Percentiles rank a stretch among this genome's conserved stretches.
phyloP scores from a whole-genome alignment of 2,888 invertebrate genomes.

The Leptogaster cylindrica region DNA sequence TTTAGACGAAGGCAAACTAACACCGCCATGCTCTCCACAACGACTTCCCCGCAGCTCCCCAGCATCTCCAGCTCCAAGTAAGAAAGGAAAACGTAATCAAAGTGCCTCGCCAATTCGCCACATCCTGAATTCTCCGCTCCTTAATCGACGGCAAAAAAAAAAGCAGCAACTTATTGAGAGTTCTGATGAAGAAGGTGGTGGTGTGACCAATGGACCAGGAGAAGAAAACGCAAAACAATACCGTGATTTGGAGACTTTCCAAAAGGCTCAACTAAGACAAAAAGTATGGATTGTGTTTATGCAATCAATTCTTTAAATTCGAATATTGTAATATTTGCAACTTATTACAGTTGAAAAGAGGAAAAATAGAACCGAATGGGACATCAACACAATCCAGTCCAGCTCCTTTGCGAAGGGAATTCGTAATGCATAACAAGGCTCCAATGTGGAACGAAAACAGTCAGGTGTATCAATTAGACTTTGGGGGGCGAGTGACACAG shows the following conservation, averaged over 20 bases:
- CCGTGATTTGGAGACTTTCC: conserved; percentile 87
- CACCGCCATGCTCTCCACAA: conserved; percentile 64
- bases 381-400: conserved; percentile 58
- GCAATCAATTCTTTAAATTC: neutral
- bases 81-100: conserved; percentile 76
- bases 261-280: conserved; percentile 88
- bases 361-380: conserved; percentile 67
- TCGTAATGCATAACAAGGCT: conserved; percentile 95
- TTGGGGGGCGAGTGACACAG: conserved; percentile 98
- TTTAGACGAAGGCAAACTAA: conserved; percentile 63
- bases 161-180: conserved; percentile 80
- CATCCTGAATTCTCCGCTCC: conserved; percentile 82
- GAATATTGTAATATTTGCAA: neutral
- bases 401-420: conserved; percentile 73
- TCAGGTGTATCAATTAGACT: conserved; percentile 98
- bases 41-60: conserved; percentile 80
- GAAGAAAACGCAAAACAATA: conserved; percentile 74
- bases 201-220: conserved; percentile 64
- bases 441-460: conserved; percentile 99
- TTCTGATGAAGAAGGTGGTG: conserved; percentile 79
- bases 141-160: conserved; percentile 76
- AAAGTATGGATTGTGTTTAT: conserved; percentile 70
- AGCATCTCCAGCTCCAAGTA: conserved; percentile 74
- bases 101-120: conserved; percentile 82
- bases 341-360: conserved; percentile 73